Evolutionary conservation across 1,140 invertebrate genomes (phyloP).

Genomic region (Stenopsyche tienmushanensis): DNA sequence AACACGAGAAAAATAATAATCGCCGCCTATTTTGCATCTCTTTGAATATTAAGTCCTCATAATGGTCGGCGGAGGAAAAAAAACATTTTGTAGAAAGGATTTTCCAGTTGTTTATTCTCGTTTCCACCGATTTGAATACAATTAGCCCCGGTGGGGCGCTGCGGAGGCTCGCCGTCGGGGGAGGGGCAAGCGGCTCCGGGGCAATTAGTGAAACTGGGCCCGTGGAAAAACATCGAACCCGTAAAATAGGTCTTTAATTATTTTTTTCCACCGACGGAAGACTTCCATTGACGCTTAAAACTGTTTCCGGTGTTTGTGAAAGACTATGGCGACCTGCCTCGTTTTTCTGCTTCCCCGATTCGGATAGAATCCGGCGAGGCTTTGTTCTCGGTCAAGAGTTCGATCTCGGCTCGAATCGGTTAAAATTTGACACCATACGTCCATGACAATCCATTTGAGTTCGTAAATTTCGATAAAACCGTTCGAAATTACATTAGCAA

Average conservation of each 20-base stretch:
- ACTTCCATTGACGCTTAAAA: background rate
- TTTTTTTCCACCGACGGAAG: slow-evolving; percentile 8
- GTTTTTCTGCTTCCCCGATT: background rate
- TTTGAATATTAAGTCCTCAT: slow-evolving; percentile 31
- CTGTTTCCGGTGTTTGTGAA: background rate
- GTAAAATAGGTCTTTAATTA: slow-evolving; percentile 26
- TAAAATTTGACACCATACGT: background rate
- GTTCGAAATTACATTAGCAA: no score
- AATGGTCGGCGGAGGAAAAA: slow-evolving; percentile 19
- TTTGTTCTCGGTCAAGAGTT: no score
- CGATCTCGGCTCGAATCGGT: no score
- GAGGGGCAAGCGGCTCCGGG: background rate
- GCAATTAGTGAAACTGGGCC: slow-evolving; percentile 15
- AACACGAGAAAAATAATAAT: slow-evolving; percentile 13
- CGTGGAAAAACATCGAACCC: slow-evolving; percentile 15
- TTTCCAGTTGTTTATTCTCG: slow-evolving; percentile 35
- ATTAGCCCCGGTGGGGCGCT: slow-evolving; percentile 21
- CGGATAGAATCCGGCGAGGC: no score
- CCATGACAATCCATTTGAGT: no score
- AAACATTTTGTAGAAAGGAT: slow-evolving; percentile 17
- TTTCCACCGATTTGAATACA: slow-evolving; percentile 39
- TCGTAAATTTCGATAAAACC: background rate
- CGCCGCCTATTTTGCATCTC: slow-evolving; percentile 24
- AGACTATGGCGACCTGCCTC: background rate
- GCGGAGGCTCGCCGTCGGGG: background rate